Evolutionary conservation across 2,797 vertebrate species (phyloP).

Genomic region (Chaetodon trifasciatus): DNA sequence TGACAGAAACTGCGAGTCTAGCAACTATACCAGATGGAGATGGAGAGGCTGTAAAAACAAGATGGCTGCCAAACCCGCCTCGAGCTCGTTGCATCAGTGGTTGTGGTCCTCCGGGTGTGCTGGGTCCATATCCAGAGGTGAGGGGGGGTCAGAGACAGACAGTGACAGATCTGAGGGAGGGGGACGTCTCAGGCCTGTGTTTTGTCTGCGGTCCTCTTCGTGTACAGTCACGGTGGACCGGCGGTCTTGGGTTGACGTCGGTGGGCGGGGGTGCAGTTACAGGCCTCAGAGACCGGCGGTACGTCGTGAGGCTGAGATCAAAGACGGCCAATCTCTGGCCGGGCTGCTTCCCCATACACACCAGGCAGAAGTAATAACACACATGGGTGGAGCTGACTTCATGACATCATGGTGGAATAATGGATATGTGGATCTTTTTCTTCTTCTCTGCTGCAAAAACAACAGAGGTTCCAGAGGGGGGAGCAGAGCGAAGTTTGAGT

Average conservation of each 20-base stretch:
- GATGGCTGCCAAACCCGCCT: slow-evolving; percentile 56
- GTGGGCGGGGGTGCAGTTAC: slow-evolving; percentile 36
- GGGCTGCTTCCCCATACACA: slow-evolving; percentile 28
- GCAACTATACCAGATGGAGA: slow-evolving; percentile 35
- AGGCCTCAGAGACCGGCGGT: slow-evolving; percentile 25
- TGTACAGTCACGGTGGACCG: slow-evolving; percentile 23
- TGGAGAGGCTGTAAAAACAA: slow-evolving; percentile 64
- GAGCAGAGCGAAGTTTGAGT: not conserved
- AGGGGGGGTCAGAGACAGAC: slow-evolving; percentile 14
- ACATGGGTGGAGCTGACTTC: slow-evolving; percentile 51
- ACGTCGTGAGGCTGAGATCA: slow-evolving; percentile 55
- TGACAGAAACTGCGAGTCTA: not conserved
- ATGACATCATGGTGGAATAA: slow-evolving; percentile 50
- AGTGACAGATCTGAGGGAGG: slow-evolving; percentile 36
- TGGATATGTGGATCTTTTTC: slow-evolving; percentile 24
- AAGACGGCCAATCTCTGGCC: slow-evolving; percentile 26
- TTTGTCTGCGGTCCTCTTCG: slow-evolving; percentile 61
- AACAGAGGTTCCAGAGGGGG: slow-evolving; percentile 3
- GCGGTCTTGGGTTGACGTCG: slow-evolving; percentile 46
- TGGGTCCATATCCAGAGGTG: slow-evolving; percentile 37
- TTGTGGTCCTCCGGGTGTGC: slow-evolving; percentile 46
- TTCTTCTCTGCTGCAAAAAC: slow-evolving; percentile 29
- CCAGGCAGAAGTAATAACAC: slow-evolving; percentile 50
- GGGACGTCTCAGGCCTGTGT: slow-evolving; percentile 46
- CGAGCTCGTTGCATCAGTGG: slow-evolving; percentile 40